These are phyloP conservation scores for Diacarnus erythraeanus DNA, from an alignment of 37 sponge, comb jelly and placozoan species.

Conservation along the genomic window DNA sequence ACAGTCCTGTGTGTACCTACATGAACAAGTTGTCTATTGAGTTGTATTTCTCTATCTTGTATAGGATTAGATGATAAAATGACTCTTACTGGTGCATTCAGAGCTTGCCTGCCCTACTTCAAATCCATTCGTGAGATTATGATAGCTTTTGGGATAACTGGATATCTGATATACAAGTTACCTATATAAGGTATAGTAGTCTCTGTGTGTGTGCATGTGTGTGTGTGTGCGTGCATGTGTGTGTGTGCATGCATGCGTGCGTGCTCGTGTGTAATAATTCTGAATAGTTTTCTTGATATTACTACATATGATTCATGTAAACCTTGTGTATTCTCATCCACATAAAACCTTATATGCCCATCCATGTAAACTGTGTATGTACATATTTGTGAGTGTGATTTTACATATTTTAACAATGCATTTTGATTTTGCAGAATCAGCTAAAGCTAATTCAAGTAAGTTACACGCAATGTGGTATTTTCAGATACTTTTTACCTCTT, in stretches of 20 bases:
- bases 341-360: too few relatives aligned
- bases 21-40: too few relatives aligned
- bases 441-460: slow-evolving; percentile 15
- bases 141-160: slow-evolving; percentile 54
- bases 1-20: too few relatives aligned
- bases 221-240: background rate
- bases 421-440: background rate
- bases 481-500: slow-evolving; percentile 4
- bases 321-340: too few relatives aligned
- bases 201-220: background rate
- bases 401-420: background rate
- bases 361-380: too few relatives aligned
- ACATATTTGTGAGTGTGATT: too few relatives aligned
- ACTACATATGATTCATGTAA: too few relatives aligned
- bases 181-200: slow-evolving; percentile 63
- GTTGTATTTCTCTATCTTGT: too few relatives aligned
- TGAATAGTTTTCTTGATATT: background rate
- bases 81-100: background rate
- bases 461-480: background rate
- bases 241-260: background rate
- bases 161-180: slow-evolving; percentile 65
- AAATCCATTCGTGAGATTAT: slow-evolving; percentile 37
- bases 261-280: background rate
- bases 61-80: too few relatives aligned
- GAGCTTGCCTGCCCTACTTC: slow-evolving; percentile 29